These are phyloP conservation scores for Chascanopsetta lugubris DNA, from an alignment of 2,113 vertebrate species.

Conservation along the genomic window DNA sequence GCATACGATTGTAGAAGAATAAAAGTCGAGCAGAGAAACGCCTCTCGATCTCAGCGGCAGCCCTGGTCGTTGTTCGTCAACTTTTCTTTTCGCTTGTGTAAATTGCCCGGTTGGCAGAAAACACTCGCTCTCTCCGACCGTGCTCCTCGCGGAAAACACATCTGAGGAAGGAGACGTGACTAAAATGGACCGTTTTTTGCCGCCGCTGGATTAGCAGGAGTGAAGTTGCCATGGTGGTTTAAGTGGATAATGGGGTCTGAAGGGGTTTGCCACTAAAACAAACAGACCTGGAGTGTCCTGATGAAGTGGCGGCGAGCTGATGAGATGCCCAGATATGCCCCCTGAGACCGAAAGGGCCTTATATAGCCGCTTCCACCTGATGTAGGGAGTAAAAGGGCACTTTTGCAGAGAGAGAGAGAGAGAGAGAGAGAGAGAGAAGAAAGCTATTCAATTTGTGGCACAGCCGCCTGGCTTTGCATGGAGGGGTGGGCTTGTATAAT, in stretches of 20 bases:
- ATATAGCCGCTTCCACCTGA: constrained; percentile 6
- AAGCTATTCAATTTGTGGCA: constrained; percentile 21
- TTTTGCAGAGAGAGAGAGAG: constrained; percentile 1
- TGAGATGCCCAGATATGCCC: constrained; percentile 15
- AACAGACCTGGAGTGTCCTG: constrained; percentile 44
- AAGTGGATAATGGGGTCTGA: constrained; percentile 51
- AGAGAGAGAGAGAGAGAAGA: neutral
- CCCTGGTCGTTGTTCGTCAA: constrained; percentile 29
- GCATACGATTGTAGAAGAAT: too few relatives aligned
- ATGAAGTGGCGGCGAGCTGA: constrained; percentile 30
- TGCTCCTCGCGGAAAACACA: constrained; percentile 14
- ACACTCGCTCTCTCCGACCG: neutral
- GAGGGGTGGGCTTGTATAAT: constrained; percentile 27
- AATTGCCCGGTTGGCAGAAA: neutral
- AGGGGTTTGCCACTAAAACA: constrained; percentile 46
- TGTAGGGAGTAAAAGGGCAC: neutral
- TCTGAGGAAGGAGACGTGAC: neutral
- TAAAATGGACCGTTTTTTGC: neutral
- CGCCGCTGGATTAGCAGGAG: constrained; percentile 5
- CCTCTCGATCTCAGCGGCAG: constrained; percentile 36
- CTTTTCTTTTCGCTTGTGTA: neutral
- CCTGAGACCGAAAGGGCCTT: constrained; percentile 8
- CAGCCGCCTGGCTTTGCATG: too few relatives aligned
- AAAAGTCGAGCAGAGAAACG: constrained; percentile 18
- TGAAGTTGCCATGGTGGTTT: constrained; percentile 29